A percentile compares a stretch with the other conserved stretches of the same genome.
Conservation (phyloP, 1,140 invertebrate genomes). For the Phenacoccus solenopsis region DNA sequence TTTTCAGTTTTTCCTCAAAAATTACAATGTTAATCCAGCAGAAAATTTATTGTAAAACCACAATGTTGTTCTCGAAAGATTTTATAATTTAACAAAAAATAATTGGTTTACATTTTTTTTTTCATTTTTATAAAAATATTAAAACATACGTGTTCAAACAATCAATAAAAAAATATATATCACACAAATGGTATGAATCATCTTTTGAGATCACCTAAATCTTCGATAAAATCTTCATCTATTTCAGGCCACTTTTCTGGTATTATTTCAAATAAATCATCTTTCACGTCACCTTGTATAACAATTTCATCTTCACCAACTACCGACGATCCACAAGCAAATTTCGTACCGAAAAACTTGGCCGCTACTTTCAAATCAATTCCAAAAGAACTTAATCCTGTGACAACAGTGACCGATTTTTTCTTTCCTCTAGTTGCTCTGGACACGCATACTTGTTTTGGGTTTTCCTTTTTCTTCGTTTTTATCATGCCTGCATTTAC, state of each 20-base stretch:
- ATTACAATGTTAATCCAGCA: background rate
- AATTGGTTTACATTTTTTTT: background rate
- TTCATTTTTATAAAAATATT: background rate
- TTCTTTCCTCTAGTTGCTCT: slow-evolving; percentile 93
- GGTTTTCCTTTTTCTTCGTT: slow-evolving; percentile 59
- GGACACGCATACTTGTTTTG: slow-evolving; percentile 65
- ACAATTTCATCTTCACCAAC: slow-evolving; percentile 99
- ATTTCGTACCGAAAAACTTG: slow-evolving; percentile 95
- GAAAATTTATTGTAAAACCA: background rate
- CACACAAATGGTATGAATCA: slow-evolving; percentile 22
- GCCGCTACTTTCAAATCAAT: slow-evolving; percentile 97
- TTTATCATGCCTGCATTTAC: slow-evolving; percentile 40
- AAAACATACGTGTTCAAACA: background rate
- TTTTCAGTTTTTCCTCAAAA: too few species aligned
- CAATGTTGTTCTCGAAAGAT: background rate
- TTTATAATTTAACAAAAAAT: background rate
- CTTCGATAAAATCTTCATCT: slow-evolving; percentile 34
- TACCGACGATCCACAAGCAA: slow-evolving; percentile 96
- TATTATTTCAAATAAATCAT: slow-evolving; percentile 93
- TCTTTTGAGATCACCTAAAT: slow-evolving; percentile 33
- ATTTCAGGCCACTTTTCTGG: slow-evolving; percentile 90
- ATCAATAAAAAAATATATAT: background rate
- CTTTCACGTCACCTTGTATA: slow-evolving; percentile 96
- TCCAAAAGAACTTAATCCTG: slow-evolving; percentile 78
- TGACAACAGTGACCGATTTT: slow-evolving; percentile 91